These are phyloP conservation scores for Gastrophysa polygoni DNA, from an alignment of 2,888 invertebrate species.

Conservation along the genomic window DNA sequence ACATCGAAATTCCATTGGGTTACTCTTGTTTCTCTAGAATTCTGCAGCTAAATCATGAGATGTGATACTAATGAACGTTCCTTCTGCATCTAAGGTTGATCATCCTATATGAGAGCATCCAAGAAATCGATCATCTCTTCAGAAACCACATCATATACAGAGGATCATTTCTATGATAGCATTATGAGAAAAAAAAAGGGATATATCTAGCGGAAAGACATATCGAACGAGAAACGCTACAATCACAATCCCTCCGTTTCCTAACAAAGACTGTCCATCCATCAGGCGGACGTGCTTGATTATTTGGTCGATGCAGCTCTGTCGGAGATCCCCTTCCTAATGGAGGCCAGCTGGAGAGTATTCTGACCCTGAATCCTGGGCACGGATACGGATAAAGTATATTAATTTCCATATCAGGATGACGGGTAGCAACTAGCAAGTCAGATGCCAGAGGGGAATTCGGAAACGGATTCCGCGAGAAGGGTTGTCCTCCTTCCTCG, in stretches of 20 bases:
- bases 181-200: no score
- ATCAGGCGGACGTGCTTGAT: conserved; percentile 25
- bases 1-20: no score
- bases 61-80: no score
- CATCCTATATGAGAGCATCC: no score
- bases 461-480: background rate
- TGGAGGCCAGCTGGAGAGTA: conserved; percentile 10
- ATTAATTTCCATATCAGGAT: background rate
- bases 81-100: no score
- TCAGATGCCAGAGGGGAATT: background rate
- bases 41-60: no score
- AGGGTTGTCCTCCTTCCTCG: background rate
- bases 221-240: background rate
- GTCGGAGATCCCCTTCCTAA: conserved; percentile 12
- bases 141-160: no score
- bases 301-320: conserved; percentile 22
- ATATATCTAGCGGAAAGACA: background rate
- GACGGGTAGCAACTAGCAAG: background rate
- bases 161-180: no score
- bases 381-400: background rate
- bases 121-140: no score
- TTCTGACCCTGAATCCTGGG: background rate
- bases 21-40: no score
- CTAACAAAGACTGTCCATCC: conserved; percentile 19
- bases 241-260: background rate